Base-by-base conservation (phyloP, 2,888 invertebrate species). In the Alentia gelatinosa region DNA sequence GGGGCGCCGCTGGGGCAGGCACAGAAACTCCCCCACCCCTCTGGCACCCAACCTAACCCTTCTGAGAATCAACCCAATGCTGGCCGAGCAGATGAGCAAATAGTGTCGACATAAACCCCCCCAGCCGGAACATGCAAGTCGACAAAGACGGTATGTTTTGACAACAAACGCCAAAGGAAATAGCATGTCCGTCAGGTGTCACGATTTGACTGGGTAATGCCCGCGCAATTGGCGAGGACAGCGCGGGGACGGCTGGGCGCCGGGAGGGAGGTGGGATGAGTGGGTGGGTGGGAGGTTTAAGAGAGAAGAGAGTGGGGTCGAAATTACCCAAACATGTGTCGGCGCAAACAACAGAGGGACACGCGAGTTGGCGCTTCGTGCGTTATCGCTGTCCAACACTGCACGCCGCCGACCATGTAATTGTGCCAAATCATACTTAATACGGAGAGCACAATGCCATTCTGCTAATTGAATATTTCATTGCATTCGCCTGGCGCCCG, bases 361-460 rank as follows among this genome's bases (percentile, higher is more conserved):
- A 79, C 39, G 79, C 79, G n/a, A 79, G 79, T 35, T 39, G 79
- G 79, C 35, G 79, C 37, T 15, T 12, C 68, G 68, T 26, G 68
- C 33, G 68, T 68, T 68, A 68, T 68, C 68, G n/a, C 56, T n/a
- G 26, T 30, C 68, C 30, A 68, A 26, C 68, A 68, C 23, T 12
- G 39, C 79, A 37, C 23, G 35, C 35, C 79, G 39, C 79, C 79
- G 79, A 79, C 79, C 39, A 39, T 79, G 79, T 79, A 79, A 79
- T 79, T 79, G 79, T 79, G 79, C 79, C 39, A 79, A 79, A 79
- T 79, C 79, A 79, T 79, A 37, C 79, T 79, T 79, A 79, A 79
- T 79, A 79, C 39, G 79, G 9, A 26, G n/a, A 19, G 37, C 79
- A 79, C 79, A 79, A 79, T 79, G 79, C 23, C 79, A 79, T 79